These are phyloP conservation scores for Camponotus vicinus DNA, from an alignment of 1,140 invertebrate species.

Conservation along the genomic window DNA sequence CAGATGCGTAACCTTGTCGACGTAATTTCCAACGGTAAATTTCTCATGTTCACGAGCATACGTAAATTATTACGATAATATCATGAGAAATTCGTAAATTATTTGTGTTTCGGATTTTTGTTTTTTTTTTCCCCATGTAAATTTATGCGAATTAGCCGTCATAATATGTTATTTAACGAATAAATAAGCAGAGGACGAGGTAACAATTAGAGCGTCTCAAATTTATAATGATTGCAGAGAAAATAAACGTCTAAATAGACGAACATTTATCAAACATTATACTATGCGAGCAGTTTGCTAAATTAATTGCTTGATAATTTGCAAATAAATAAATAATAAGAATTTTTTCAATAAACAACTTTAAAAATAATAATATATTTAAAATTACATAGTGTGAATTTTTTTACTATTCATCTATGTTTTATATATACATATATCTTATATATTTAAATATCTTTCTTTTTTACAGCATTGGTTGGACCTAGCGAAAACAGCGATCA, in stretches of 20 bases:
- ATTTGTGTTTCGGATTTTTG: neutral
- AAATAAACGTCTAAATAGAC: neutral
- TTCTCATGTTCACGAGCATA: neutral
- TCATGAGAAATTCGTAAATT: neutral
- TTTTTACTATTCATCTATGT: neutral
- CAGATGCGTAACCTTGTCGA: neutral
- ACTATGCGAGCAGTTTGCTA: no score
- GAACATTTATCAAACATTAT: neutral
- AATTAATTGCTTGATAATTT: no score
- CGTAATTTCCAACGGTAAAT: slow-evolving; percentile 34
- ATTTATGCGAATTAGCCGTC: neutral
- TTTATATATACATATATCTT: neutral
- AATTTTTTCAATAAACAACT: neutral
- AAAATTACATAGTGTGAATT: neutral
- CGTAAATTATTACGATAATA: neutral
- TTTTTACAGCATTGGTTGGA: slow-evolving; percentile 98
- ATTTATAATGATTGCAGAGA: neutral
- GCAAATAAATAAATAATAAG: slow-evolving; percentile 1
- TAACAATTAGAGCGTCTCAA: neutral
- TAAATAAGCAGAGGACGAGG: neutral
- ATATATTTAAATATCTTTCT: slow-evolving; percentile 54
- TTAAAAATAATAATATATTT: neutral
- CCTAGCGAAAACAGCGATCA: slow-evolving; percentile 96
- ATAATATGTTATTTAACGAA: neutral
- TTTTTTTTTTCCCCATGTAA: neutral